Evolutionary conservation across 2,797 vertebrate species (phyloP), one percentile per base, ranked within the genome.

Genomic region (Tragelaphus oryx): DNA sequence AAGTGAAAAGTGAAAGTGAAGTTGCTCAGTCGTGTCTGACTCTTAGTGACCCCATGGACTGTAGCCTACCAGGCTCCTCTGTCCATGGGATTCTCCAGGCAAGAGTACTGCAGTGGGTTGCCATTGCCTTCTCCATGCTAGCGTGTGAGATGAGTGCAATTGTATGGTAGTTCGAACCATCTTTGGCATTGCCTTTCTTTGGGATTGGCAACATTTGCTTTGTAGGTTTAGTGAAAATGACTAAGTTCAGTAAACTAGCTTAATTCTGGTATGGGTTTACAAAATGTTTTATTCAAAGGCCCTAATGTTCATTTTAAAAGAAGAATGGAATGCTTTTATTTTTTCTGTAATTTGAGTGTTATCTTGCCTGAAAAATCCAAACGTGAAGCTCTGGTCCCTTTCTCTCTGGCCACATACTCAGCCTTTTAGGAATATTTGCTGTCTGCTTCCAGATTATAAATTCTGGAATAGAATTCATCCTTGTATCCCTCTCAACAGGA

Each of bases 141-240:
- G 62, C 5, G 9, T 37, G 62, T 68, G 62, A 68, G 62, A 37
- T 20, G 18, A 37, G 17, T 68, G 62, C n/a, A 65, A 68, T 5
- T 68, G n/a, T 11, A 37, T 20, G 62, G 18, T 68, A 33, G 62
- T 37, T 68, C 9, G 18, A 68, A 68, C 62, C 62, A 68, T 68
- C n/a, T 37, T 65, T 37, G n/a, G n/a, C n/a, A 65, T 20, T 33
- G n/a, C 17, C 62, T 65, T 68, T 68, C 62, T 68, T 37, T 5
- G 62, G 17, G n/a, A 68, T 20, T 68, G 62, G 62, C 95, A 90
- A 89, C 20, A 50, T 86, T 55, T 87, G 52, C 71, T 89, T 92
- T 92, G 46, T 87, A 48, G 48, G 37, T 83, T 91, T 95, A 89
- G 83, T 93, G 26, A 87, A 93, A 80, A 85, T 86, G 81, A 91